phyloP scores from a whole-genome alignment of 1,140 invertebrate genomes.

The Cecropterus lyciades region DNA sequence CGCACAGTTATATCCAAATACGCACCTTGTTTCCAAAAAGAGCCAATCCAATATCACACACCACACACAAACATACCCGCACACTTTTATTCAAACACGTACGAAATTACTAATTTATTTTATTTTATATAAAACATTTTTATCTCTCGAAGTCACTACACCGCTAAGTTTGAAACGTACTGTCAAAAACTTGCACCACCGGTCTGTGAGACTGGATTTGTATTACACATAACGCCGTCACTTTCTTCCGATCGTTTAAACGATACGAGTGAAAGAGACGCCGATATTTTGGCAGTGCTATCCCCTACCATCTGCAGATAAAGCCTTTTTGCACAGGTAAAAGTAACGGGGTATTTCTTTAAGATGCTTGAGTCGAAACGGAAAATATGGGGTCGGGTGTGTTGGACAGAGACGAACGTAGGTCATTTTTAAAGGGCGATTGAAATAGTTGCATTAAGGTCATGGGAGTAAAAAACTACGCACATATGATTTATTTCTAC shows the following conservation, averaged over 20 bases:
- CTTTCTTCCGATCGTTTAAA: conserved; percentile 13
- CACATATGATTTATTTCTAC: conserved; percentile 8
- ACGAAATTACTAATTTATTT: conserved; percentile 43
- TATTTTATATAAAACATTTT: conserved; percentile 54
- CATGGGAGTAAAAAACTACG: conserved; percentile 51
- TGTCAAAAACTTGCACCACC: conserved; percentile 81
- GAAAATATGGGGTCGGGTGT: conserved; percentile 44
- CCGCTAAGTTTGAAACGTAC: conserved; percentile 65
- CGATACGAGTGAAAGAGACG: conserved; percentile 48
- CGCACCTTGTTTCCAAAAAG: conserved; percentile 42
- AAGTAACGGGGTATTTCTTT: conserved; percentile 81
- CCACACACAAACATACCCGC: conserved; percentile 42
- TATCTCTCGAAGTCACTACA: conserved; percentile 49
- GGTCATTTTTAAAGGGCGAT: conserved; percentile 68
- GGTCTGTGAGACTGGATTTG: conserved; percentile 53
- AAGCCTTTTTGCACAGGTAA: conserved; percentile 80
- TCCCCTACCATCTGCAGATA: conserved; percentile 63
- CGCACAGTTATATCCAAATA: conserved; percentile 50
- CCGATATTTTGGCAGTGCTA: conserved; percentile 23
- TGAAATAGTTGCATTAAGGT: conserved; percentile 62
- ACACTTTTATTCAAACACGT: conserved; percentile 38
- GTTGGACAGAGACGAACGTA: conserved; percentile 57
- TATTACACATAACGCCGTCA: conserved; percentile 41
- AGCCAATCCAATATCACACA: conserved; percentile 37
- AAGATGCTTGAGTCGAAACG: conserved; percentile 74